These are phyloP conservation scores for Panzeria rudis DNA, from an alignment of 2,888 invertebrate genomes.

Conservation along the genomic window DNA sequence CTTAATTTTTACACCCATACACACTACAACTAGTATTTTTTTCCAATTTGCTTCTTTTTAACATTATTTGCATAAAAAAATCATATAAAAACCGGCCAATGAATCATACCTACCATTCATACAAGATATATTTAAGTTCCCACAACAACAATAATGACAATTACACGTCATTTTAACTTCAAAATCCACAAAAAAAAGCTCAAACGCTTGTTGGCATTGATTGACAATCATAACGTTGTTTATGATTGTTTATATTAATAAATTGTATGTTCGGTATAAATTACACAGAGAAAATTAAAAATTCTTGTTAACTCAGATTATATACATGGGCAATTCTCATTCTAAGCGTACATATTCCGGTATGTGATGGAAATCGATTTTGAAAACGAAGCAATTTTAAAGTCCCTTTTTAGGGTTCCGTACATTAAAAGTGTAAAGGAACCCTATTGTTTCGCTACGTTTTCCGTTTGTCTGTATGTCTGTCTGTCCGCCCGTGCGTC, in stretches of 20 bases:
- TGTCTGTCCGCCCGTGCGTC: too few relatives aligned
- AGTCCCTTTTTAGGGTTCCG: too few relatives aligned
- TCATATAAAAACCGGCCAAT: conserved; percentile 43
- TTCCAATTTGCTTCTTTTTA: background rate
- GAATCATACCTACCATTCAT: conserved; percentile 45
- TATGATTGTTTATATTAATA: conserved; percentile 4
- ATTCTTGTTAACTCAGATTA: too few relatives aligned
- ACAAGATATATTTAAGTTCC: conserved; percentile 20
- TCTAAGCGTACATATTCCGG: too few relatives aligned
- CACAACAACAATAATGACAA: conserved; percentile 7
- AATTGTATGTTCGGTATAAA: background rate
- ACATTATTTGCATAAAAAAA: background rate
- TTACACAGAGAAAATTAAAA: background rate
- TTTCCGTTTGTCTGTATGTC: too few relatives aligned
- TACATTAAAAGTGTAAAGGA: too few relatives aligned
- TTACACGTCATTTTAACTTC: conserved; percentile 32
- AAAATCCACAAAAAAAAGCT: conserved; percentile 24
- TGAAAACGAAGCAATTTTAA: too few relatives aligned
- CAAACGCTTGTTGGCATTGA: conserved; percentile 13
- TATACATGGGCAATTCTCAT: too few relatives aligned
- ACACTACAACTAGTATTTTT: background rate
- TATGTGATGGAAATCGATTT: too few relatives aligned
- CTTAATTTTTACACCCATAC: background rate
- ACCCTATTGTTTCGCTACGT: too few relatives aligned
- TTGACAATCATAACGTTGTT: conserved; percentile 21